phyloP scores from a whole-genome alignment of 2,888 invertebrate genomes.

The Nipponacmea schrenckii region DNA sequence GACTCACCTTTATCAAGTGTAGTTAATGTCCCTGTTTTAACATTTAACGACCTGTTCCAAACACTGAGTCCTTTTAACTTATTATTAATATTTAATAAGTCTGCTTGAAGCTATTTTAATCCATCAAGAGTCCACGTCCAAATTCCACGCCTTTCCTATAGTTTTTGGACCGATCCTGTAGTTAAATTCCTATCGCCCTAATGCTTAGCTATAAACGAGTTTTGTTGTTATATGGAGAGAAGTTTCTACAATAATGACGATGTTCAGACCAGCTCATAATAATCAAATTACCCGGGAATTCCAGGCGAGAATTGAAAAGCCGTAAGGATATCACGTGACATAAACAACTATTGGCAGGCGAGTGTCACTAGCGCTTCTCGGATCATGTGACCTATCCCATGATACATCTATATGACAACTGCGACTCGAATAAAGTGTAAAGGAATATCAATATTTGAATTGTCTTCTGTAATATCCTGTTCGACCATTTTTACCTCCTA shows the following conservation, averaged over 20 bases:
- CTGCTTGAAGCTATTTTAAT: too few species aligned
- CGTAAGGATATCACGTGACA: not conserved
- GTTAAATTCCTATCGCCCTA: not conserved
- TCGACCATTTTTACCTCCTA: not conserved
- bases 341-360: not conserved
- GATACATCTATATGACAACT: not conserved
- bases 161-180: not conserved
- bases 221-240: not conserved
- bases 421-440: not conserved
- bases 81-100: too few species aligned
- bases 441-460: slow-evolving; percentile 8
- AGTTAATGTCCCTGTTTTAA: too few species aligned
- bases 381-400: not conserved
- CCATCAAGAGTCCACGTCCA: too few species aligned
- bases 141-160: not conserved
- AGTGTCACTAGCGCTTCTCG: not conserved
- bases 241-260: slow-evolving; percentile 2
- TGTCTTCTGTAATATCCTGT: slow-evolving; percentile 7
- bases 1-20: too few species aligned
- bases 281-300: slow-evolving; percentile 6
- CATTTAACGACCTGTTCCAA: too few species aligned
- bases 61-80: too few species aligned
- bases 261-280: slow-evolving; percentile 6
- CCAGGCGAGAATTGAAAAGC: not conserved
- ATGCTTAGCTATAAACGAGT: not conserved